Percentiles rank a stretch among this genome's conserved stretches.
phyloP scores from a whole-genome alignment of 92 coral and sea anemone species.

The Phenganax marumi region DNA sequence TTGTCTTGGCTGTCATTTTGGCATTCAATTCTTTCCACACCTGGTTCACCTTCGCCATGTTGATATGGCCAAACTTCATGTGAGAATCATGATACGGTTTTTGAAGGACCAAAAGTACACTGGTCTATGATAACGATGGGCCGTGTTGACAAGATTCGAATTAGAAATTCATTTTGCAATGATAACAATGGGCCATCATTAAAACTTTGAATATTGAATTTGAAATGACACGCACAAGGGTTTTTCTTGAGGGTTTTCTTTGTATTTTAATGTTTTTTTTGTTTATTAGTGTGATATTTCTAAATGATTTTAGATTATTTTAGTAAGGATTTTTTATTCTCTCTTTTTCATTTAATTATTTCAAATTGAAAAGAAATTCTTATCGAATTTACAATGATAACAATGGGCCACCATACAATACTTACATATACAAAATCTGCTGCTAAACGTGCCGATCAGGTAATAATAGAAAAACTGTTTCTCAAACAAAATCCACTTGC shows the following conservation, averaged over 20 bases:
- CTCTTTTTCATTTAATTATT: too few relatives aligned
- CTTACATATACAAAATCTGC: slow-evolving; percentile 8
- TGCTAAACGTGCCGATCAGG: slow-evolving; percentile 4
- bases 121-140: slow-evolving; percentile 19
- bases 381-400: too few relatives aligned
- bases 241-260: too few relatives aligned
- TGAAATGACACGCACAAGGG: too few relatives aligned
- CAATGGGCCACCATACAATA: background rate
- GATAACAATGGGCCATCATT: too few relatives aligned
- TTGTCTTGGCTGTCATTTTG: slow-evolving; percentile 8
- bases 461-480: background rate
- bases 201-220: too few relatives aligned
- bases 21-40: slow-evolving; percentile 6
- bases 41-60: background rate
- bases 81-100: slow-evolving; percentile 30
- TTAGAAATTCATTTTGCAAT: too few relatives aligned
- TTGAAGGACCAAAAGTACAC: background rate
- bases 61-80: background rate
- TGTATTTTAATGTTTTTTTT: too few relatives aligned
- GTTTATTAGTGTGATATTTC: too few relatives aligned
- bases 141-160: background rate
- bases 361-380: too few relatives aligned
- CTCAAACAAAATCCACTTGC: background rate
- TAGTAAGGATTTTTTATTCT: too few relatives aligned
- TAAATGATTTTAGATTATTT: too few relatives aligned